Percentiles rank a stretch among this genome's conserved stretches.
These are phyloP conservation scores for Hydraecia micacea DNA, from an alignment of 2,888 invertebrate genomes.

Conservation along the genomic window DNA sequence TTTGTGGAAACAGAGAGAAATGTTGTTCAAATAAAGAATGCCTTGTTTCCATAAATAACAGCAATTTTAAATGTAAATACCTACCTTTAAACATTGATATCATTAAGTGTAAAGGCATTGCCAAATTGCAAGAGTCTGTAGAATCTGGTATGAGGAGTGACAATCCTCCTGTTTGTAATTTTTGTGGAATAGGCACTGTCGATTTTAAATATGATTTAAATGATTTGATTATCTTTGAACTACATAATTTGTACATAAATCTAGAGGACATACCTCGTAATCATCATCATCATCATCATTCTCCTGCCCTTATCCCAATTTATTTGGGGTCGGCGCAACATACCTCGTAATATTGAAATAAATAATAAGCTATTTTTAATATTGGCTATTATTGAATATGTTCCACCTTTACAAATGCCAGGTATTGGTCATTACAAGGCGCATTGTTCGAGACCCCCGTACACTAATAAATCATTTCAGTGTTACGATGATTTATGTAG, in stretches of 20 bases:
- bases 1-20: constrained; percentile 32
- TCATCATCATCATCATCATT: no score
- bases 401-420: constrained; percentile 22
- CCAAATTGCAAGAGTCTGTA: constrained; percentile 41
- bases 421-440: constrained; percentile 29
- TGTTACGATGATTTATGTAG: constrained; percentile 5
- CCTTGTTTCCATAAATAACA: constrained; percentile 9
- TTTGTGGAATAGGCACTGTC: constrained; percentile 39
- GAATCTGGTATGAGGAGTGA: constrained; percentile 41
- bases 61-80: constrained; percentile 37
- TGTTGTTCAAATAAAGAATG: constrained; percentile 36
- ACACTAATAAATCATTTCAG: constrained; percentile 4
- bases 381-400: constrained; percentile 38
- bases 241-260: constrained; percentile 31
- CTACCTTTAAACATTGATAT: constrained; percentile 36
- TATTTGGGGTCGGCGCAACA: no score
- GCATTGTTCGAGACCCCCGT: constrained; percentile 43
- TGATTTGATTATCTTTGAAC: constrained; percentile 36
- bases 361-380: constrained; percentile 33
- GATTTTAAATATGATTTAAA: constrained; percentile 19
- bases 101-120: constrained; percentile 35
- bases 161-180: constrained; percentile 32
- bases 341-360: no score
- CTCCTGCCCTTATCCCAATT: no score
- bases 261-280: neutral